phyloP scores from a whole-genome alignment of 2,113 vertebrate genomes.

The Cyrtonyx montezumae region DNA sequence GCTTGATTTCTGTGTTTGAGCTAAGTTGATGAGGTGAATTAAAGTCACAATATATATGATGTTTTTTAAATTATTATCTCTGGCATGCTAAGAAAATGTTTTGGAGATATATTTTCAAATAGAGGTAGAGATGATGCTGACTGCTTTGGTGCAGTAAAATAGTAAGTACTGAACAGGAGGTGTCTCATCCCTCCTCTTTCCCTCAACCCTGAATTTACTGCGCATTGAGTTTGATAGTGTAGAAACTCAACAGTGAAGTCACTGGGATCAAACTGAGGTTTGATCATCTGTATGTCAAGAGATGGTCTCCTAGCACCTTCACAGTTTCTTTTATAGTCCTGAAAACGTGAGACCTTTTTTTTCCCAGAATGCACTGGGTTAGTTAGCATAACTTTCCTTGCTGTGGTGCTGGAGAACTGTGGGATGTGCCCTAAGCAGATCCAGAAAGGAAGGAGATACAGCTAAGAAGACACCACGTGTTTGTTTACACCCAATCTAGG shows the following conservation, averaged over 20 bases:
- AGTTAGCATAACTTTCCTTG: not conserved
- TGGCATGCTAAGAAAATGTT: not conserved
- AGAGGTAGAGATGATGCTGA: not conserved
- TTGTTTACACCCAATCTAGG: not conserved
- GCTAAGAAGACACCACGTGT: not conserved
- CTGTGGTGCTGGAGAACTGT: not conserved
- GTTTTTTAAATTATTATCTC: slow-evolving; percentile 4
- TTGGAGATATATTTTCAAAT: not conserved
- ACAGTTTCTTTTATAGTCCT: not conserved
- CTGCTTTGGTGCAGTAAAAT: not conserved
- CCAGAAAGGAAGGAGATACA: not conserved
- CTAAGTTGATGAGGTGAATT: slow-evolving; percentile 1
- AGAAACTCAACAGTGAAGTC: not conserved
- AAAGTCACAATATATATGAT: not conserved
- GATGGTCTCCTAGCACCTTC: not conserved
- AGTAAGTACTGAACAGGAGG: not conserved
- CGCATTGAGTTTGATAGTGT: not conserved
- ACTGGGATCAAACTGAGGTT: not conserved
- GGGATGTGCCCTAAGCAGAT: not conserved
- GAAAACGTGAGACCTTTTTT: not conserved
- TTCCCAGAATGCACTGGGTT: not conserved
- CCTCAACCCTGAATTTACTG: not conserved
- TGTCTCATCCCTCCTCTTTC: not conserved
- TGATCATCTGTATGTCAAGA: not conserved
- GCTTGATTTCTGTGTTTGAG: not conserved